Conservation (phyloP, 2,797 vertebrate species). For the Apogon talboti region DNA sequence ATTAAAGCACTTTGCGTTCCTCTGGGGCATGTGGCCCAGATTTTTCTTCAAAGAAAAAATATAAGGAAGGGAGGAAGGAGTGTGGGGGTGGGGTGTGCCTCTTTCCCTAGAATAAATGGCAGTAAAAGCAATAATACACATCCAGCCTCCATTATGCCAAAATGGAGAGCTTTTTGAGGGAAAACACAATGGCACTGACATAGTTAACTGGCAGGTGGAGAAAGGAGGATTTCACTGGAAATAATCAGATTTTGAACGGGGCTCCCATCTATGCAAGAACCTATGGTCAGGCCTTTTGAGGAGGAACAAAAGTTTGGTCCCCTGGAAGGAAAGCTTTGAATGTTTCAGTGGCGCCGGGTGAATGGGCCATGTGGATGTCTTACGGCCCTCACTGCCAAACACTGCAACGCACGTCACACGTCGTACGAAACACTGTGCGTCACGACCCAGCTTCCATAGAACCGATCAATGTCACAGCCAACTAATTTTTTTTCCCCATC, state of each 20-base stretch:
- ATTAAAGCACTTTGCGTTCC: conserved; percentile 97
- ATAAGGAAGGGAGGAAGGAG: conserved; percentile 79
- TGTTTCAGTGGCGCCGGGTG: conserved; percentile 80
- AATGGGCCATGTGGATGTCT: conserved; percentile 83
- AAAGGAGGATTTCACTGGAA: conserved; percentile 93
- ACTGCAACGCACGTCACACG: conserved; percentile 70
- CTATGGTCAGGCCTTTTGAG: conserved; percentile 87
- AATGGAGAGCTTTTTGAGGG: conserved; percentile 88
- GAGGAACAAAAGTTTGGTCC: conserved; percentile 86
- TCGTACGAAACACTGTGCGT: conserved; percentile 48
- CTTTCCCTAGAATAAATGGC: conserved; percentile 82
- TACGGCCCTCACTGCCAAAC: conserved; percentile 72
- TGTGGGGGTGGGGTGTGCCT: conserved; percentile 70
- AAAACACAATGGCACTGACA: conserved; percentile 88
- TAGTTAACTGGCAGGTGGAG: conserved; percentile 96
- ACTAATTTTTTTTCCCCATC: conserved; percentile 15
- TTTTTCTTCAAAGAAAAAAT: conserved; percentile 87
- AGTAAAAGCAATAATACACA: conserved; percentile 91
- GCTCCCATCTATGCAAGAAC: conserved; percentile 82
- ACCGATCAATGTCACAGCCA: conserved; percentile 31
- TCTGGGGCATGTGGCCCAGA: conserved; percentile 98
- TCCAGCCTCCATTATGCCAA: conserved; percentile 86
- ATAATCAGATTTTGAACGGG: conserved; percentile 95
- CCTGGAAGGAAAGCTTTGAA: conserved; percentile 85
- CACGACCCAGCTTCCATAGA: conserved; percentile 42